Evolutionary conservation across 2,888 invertebrate species (phyloP), one percentile per base, ranked within the genome.

Genomic region (Andricus quercusramuli): DNA sequence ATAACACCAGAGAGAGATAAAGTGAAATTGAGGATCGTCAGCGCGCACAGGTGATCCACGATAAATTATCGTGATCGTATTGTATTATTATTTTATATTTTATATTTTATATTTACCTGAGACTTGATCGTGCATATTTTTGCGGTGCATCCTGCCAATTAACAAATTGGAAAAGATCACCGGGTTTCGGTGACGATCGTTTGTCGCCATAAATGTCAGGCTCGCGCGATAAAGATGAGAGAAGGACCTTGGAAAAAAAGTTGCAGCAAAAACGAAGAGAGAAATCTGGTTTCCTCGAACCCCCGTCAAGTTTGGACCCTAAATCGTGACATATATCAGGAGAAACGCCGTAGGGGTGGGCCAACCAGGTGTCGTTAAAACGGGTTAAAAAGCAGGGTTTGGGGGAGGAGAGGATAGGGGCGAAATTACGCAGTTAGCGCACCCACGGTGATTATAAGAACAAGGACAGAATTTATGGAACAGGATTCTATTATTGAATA

Each of bases 191-290:
- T 85, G 90, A 89, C 87, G 89, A 87, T 87, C 89, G 90, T 90
- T 87, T 88, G 84, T 89, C 89, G 90, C 89, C 89, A 89, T 90
- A 90, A 91, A 90, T 88, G 90, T 90, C 90, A 86, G 80, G 82
- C 84, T 86, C 79, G 88, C 88, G 87, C 87, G 89, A 90, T 90
- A 90, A 90, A 90, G 87, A 88, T 85, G 86, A 85, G 81, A 82
- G 79, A 81, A 83, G 79, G 83, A 51, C 70, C 70, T 74, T 51
- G 25, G n/a, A 22, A 56, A 62, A 62, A 59, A 59, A 56, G 20
- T 29, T 17, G 29, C 25, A 47, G 81, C 70, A 77, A 78, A 80
- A 84, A 83, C 78, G 76, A 85, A 80, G 82, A 79, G 83, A 83
- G 80, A 79, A 82, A 82, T 84, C 84, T 83, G 84, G 82, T 85